A percentile compares a stretch with the other conserved stretches of the same genome.
Evolutionary conservation across 2,113 vertebrate genomes (phyloP).

Genomic region (Bufo gargarizans): DNA sequence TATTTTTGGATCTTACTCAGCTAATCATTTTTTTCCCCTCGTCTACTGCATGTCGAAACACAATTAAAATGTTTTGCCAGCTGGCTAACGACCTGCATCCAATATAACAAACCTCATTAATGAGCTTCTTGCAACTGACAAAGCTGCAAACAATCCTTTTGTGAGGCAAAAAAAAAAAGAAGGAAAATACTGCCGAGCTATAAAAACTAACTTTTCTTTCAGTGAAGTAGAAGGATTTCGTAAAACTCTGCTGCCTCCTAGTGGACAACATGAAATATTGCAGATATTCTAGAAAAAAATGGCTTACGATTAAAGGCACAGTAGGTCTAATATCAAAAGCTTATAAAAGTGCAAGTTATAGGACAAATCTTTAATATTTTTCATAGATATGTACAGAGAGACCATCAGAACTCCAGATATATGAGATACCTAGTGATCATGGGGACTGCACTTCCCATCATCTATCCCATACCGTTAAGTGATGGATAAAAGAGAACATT

Average conservation of each 20-base stretch:
- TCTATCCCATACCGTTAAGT: too few species aligned
- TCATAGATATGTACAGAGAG: too few species aligned
- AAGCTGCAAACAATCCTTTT: constrained; percentile 35
- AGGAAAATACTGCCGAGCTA: constrained; percentile 1
- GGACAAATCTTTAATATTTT: too few species aligned
- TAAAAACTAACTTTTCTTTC: constrained; percentile 39
- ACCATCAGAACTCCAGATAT: too few species aligned
- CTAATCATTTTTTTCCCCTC: constrained; percentile 9
- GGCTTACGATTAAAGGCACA: not conserved
- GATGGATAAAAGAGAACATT: too few species aligned
- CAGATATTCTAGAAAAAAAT: not conserved
- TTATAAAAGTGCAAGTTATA: not conserved
- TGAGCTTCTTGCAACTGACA: constrained; percentile 30
- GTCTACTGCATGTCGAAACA: constrained; percentile 16
- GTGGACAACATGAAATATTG: not conserved
- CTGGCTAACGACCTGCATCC: constrained; percentile 56
- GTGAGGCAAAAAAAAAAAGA: not conserved
- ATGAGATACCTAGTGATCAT: too few species aligned
- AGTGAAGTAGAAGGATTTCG: not conserved
- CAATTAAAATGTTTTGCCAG: constrained; percentile 55
- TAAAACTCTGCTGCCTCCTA: constrained; percentile 44
- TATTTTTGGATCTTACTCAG: constrained; percentile 9
- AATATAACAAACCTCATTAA: constrained; percentile 56
- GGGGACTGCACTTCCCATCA: too few species aligned
- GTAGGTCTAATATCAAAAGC: not conserved